Evolutionary conservation across 1,140 invertebrate species (phyloP).

Genomic region (Achatina immaculata): DNA sequence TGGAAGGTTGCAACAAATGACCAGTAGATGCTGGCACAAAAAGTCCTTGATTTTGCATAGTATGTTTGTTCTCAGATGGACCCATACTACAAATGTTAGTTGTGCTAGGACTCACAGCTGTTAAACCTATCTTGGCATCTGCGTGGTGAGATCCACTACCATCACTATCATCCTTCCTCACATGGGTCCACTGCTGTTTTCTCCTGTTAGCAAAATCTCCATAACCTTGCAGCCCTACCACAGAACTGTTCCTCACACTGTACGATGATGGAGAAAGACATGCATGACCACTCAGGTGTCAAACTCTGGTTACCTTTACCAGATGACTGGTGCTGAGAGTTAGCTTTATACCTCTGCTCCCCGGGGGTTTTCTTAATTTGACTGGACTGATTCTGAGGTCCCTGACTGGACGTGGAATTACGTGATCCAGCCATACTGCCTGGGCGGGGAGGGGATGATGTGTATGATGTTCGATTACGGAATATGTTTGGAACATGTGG

Average conservation of each 20-base stretch:
- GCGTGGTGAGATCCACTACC: background rate
- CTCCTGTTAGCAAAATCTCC: background rate
- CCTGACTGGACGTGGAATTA: background rate
- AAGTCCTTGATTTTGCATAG: background rate
- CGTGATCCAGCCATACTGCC: too few relatives aligned
- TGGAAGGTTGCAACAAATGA: background rate
- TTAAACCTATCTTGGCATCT: background rate
- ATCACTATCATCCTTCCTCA: conserved; percentile 8
- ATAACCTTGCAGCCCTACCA: background rate
- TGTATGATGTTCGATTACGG: background rate
- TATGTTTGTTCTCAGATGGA: background rate
- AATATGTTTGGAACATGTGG: conserved; percentile 38
- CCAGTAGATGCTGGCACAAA: background rate
- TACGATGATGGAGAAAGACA: background rate
- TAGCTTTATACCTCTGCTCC: background rate
- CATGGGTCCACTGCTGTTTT: conserved; percentile 23
- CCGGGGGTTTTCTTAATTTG: background rate
- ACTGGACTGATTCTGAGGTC: background rate
- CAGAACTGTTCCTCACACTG: background rate
- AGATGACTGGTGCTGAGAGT: background rate
- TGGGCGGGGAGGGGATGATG: conserved; percentile 26
- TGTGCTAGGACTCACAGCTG: background rate
- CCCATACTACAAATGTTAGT: background rate
- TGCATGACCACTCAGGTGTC: background rate
- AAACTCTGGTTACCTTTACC: background rate